Conservation (phyloP, 2,113 vertebrate species). For the Scortum barcoo region DNA sequence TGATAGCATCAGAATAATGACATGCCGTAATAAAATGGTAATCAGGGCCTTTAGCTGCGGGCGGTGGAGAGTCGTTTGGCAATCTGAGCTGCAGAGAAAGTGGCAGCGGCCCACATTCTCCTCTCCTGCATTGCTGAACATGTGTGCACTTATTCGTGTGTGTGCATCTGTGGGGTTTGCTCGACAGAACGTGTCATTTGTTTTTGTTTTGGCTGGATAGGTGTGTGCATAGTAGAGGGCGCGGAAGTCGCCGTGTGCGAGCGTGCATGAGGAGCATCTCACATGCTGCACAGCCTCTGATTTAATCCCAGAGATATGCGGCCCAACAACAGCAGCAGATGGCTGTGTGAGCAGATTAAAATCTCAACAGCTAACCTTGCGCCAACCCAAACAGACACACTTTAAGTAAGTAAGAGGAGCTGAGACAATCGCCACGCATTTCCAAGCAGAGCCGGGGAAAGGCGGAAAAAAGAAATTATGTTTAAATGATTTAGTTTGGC, state of each 20-base stretch:
- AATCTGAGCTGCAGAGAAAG: slow-evolving; percentile 43
- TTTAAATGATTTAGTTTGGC: slow-evolving; percentile 24
- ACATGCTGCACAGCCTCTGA: slow-evolving; percentile 45
- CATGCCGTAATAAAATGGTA: slow-evolving; percentile 75
- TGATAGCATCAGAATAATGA: slow-evolving; percentile 82
- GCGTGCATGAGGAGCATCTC: slow-evolving; percentile 34
- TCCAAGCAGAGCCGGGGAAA: neutral
- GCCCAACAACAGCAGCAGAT: slow-evolving; percentile 65
- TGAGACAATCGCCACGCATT: slow-evolving; percentile 56
- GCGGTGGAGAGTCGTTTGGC: slow-evolving; percentile 18
- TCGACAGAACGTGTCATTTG: slow-evolving; percentile 40
- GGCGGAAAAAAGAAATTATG: neutral
- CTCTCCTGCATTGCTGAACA: slow-evolving; percentile 22
- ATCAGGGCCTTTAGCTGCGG: slow-evolving; percentile 68
- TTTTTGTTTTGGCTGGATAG: slow-evolving; percentile 49
- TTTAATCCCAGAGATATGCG: slow-evolving; percentile 65
- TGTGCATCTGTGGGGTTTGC: slow-evolving; percentile 1
- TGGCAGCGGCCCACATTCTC: slow-evolving; percentile 55
- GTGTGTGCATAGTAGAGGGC: slow-evolving; percentile 5
- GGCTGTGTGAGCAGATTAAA: slow-evolving; percentile 75
- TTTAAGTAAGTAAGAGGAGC: slow-evolving; percentile 54
- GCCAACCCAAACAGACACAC: slow-evolving; percentile 70
- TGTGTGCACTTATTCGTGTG: slow-evolving; percentile 36
- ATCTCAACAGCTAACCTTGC: slow-evolving; percentile 61
- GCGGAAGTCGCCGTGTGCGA: slow-evolving; percentile 4